These are phyloP conservation scores for Phragmatobia fuliginosa DNA, from an alignment of 2,888 invertebrate species.

Conservation along the genomic window DNA sequence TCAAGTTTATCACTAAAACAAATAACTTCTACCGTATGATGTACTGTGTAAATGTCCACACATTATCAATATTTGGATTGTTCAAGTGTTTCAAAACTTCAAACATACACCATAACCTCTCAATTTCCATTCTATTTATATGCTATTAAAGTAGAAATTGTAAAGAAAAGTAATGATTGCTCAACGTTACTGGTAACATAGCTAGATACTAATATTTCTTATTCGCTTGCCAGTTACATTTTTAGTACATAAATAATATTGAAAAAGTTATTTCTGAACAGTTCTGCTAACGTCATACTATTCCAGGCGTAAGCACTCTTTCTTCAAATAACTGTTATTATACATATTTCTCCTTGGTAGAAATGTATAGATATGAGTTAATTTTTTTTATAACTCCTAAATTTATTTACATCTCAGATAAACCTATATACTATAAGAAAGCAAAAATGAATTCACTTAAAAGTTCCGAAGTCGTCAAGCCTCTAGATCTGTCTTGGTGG, in stretches of 20 bases:
- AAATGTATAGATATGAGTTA: constrained; percentile 7
- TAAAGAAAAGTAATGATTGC: constrained; percentile 27
- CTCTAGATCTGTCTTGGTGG: too few relatives aligned
- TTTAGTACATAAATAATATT: constrained; percentile 11
- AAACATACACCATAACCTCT: not conserved
- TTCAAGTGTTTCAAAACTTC: constrained; percentile 60
- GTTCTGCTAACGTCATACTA: not conserved
- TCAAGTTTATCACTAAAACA: constrained; percentile 35
- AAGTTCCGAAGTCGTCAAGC: not conserved
- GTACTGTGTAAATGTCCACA: constrained; percentile 33
- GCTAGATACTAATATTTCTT: constrained; percentile 47
- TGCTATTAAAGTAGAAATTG: not conserved
- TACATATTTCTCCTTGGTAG: constrained; percentile 4
- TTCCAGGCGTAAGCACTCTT: not conserved
- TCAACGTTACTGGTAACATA: constrained; percentile 62
- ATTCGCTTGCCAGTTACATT: constrained; percentile 20
- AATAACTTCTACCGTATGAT: constrained; percentile 40
- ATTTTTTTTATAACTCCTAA: not conserved
- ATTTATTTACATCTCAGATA: too few relatives aligned
- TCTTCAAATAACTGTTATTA: not conserved
- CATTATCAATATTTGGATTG: constrained; percentile 60
- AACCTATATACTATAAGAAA: too few relatives aligned
- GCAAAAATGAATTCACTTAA: not conserved
- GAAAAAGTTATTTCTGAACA: not conserved
- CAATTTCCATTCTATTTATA: constrained; percentile 20